Conservation (phyloP, 2,113 vertebrate species). For the Colossoma macropomum region DNA sequence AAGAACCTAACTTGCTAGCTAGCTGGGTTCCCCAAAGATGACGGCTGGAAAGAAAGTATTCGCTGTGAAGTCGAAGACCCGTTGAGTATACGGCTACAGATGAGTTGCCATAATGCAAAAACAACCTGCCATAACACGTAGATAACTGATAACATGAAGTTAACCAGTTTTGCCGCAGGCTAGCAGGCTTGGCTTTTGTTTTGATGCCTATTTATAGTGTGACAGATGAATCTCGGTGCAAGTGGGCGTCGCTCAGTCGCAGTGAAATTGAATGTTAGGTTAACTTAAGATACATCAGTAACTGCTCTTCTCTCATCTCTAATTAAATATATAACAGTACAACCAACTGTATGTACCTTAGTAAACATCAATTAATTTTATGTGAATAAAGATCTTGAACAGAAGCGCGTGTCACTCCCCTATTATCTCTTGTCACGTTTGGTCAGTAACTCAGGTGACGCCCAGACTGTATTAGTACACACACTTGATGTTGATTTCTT, state of each 20-base stretch:
- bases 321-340: neutral
- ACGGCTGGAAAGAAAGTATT: neutral
- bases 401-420: neutral
- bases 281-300: neutral
- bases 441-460: neutral
- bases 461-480: neutral
- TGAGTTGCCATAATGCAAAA: neutral
- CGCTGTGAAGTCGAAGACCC: neutral
- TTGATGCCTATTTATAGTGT: constrained; percentile 41
- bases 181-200: constrained; percentile 39
- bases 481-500: neutral
- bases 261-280: neutral
- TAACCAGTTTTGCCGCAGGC: constrained; percentile 34
- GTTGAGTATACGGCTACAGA: neutral
- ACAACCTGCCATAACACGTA: neutral
- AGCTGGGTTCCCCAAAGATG: neutral
- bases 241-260: neutral
- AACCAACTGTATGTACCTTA: neutral
- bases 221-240: neutral
- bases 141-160: neutral
- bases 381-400: neutral
- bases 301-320: neutral
- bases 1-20: constrained; percentile 2
- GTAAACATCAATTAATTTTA: neutral
- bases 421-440: neutral